Evolutionary conservation across 2,113 vertebrate genomes (phyloP).

Genomic region (Onychostruthus taczanowskii): DNA sequence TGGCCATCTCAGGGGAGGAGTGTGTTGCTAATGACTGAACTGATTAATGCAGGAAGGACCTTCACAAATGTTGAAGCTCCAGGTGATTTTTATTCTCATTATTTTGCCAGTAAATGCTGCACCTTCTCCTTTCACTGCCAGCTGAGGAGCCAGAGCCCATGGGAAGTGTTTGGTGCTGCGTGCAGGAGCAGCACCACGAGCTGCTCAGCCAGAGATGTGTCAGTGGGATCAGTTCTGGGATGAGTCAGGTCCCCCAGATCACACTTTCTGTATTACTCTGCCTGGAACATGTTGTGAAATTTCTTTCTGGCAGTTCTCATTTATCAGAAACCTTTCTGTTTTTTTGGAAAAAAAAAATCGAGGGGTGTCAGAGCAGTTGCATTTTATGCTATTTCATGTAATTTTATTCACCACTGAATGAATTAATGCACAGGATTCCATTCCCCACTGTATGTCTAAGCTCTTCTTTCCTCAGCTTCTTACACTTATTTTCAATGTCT

Average conservation of each 20-base stretch:
- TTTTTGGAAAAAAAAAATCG: not conserved
- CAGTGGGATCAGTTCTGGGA: slow-evolving; percentile 29
- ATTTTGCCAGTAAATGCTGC: not conserved
- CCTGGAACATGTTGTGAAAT: not conserved
- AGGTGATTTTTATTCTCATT: not conserved
- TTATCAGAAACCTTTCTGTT: slow-evolving; percentile 49
- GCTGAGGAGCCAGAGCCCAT: not conserved
- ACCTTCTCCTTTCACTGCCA: not conserved
- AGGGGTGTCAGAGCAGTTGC: not conserved
- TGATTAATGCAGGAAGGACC: not conserved
- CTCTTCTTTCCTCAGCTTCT: not conserved
- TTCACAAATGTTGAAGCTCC: not conserved
- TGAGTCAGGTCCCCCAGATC: slow-evolving; percentile 31
- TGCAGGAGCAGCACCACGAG: not conserved
- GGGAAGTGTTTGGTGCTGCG: not conserved
- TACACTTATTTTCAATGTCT: not conserved
- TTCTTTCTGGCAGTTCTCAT: not conserved
- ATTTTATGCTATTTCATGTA: not conserved
- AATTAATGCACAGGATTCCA: not conserved
- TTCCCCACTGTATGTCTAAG: not conserved
- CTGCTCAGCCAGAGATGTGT: not conserved
- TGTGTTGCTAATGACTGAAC: not conserved
- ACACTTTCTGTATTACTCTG: slow-evolving; percentile 49
- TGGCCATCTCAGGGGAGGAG: not conserved
- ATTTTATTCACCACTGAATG: not conserved